Evolutionary conservation across 2,888 invertebrate species (phyloP).

Genomic region (Xylota segnis): DNA sequence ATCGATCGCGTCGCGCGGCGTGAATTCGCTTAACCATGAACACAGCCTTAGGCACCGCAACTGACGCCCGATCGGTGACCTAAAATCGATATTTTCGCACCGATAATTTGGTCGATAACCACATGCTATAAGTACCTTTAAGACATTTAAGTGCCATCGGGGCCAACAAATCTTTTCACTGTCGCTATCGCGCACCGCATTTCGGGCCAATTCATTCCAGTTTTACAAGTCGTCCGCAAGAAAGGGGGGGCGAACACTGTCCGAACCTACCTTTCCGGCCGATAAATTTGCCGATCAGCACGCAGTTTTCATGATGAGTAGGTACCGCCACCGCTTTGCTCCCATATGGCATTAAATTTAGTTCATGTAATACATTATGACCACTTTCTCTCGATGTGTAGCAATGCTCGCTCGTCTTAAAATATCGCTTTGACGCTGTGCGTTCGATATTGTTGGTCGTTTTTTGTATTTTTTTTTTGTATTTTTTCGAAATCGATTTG

Average conservation of each 20-base stretch:
- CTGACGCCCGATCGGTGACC: conserved; percentile 25
- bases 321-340: conserved; percentile 23
- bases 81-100: conserved; percentile 31
- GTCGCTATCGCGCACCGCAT: conserved; percentile 16
- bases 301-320: conserved; percentile 28
- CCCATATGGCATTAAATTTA: conserved; percentile 40
- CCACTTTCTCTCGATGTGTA: conserved; percentile 62
- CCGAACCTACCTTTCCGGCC: background rate
- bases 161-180: conserved; percentile 23
- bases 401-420: conserved; percentile 37
- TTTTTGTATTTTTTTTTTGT: conserved; percentile 1
- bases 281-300: conserved; percentile 19
- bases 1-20: too few species aligned
- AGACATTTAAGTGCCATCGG: conserved; percentile 4
- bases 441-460: conserved; percentile 13
- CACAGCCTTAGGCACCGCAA: background rate
- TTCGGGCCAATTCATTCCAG: conserved; percentile 14
- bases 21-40: too few species aligned
- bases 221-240: background rate
- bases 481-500: conserved; percentile 48
- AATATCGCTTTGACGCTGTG: conserved; percentile 26
- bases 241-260: too few species aligned
- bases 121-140: conserved; percentile 1
- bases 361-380: conserved; percentile 57
- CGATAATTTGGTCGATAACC: background rate